Conservation (phyloP, 1,140 invertebrate genomes). For the Sipha flava region DNA sequence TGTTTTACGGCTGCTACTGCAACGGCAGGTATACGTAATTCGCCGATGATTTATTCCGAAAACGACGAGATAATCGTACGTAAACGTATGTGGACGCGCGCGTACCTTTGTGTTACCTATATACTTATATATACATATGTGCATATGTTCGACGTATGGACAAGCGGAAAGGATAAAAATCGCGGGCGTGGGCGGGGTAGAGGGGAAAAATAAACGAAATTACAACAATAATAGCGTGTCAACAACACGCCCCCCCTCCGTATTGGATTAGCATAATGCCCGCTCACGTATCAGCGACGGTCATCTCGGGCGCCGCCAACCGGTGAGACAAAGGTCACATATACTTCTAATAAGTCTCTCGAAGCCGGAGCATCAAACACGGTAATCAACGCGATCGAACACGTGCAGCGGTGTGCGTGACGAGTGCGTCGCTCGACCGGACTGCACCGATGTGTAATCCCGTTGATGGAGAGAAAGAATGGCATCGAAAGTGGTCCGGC, state of each 20-base stretch:
- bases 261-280: slow-evolving; percentile 1
- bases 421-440: too few relatives aligned
- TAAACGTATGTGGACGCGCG: too few relatives aligned
- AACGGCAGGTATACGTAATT: background rate
- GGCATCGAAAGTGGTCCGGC: too few relatives aligned
- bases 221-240: slow-evolving; percentile 8
- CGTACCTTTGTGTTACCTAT: too few relatives aligned
- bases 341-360: slow-evolving; percentile 9
- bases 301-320: slow-evolving; percentile 10
- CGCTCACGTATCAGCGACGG: background rate
- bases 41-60: slow-evolving; percentile 13
- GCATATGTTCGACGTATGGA: background rate
- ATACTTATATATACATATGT: background rate
- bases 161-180: background rate
- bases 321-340: background rate
- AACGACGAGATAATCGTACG: background rate
- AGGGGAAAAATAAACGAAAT: background rate
- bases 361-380: background rate
- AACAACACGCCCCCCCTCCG: background rate
- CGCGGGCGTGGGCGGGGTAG: too few relatives aligned
- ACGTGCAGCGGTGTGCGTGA: too few relatives aligned
- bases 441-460: too few relatives aligned
- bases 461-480: too few relatives aligned
- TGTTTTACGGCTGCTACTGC: too few relatives aligned
- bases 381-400: slow-evolving; percentile 3